A percentile compares a stretch with the other conserved stretches of the same genome.
Conservation (phyloP, 2,888 invertebrate species). For the Chrysina gloriosa region DNA sequence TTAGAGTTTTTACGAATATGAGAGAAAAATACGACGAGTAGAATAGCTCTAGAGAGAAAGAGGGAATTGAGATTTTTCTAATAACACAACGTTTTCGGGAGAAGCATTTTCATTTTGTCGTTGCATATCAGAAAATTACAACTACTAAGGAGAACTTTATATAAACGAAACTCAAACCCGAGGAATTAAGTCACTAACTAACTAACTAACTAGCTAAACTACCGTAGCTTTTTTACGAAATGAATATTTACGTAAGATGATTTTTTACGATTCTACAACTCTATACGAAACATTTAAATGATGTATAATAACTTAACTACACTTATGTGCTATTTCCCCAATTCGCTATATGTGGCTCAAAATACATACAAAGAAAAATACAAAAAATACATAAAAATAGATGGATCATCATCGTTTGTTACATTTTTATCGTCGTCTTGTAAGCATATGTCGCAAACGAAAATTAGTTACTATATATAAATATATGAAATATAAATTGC, state of each 20-base stretch:
- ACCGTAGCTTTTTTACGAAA: slow-evolving; percentile 9
- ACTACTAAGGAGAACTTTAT: background rate
- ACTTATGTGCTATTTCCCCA: slow-evolving; percentile 1
- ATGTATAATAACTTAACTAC: background rate
- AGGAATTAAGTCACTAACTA: background rate
- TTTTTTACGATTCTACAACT: slow-evolving; percentile 4
- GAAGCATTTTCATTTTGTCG: slow-evolving; percentile 9
- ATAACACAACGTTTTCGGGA: slow-evolving; percentile 35
- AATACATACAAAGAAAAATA: slow-evolving; percentile 21
- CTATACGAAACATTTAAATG: background rate
- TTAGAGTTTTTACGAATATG: slow-evolving; percentile 53
- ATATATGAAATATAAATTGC: slow-evolving; percentile 37
- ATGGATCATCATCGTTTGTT: too few relatives aligned
- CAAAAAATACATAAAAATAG: slow-evolving; percentile 20
- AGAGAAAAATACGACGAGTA: slow-evolving; percentile 16
- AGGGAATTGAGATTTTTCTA: slow-evolving; percentile 28
- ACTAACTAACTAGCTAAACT: background rate
- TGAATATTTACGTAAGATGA: background rate
- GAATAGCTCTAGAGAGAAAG: slow-evolving; percentile 7
- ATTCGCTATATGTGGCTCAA: slow-evolving; percentile 41
- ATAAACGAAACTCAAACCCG: background rate
- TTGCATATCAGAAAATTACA: background rate
- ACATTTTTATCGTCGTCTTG: slow-evolving; percentile 33
- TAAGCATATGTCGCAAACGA: slow-evolving; percentile 25
- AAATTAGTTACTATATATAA: slow-evolving; percentile 31